Evolutionary conservation across 2,113 vertebrate genomes (phyloP), one percentile per base, ranked within the genome.

Genomic region (Rhinolophus ferrumequinum): DNA sequence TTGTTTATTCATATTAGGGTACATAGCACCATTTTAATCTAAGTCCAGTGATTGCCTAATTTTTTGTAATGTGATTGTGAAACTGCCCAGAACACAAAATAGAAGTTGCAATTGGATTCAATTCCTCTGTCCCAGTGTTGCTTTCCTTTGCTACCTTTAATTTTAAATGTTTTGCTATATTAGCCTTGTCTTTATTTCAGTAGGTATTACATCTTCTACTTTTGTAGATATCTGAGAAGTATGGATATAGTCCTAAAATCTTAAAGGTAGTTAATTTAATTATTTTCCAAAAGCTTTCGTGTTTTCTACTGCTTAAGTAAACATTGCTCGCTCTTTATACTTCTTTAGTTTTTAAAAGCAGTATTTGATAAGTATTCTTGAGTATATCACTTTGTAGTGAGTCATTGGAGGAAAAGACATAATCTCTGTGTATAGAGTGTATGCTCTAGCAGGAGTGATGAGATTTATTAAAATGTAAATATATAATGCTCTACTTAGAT

Each of bases 381-480:
- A 66, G 12, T 47, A 1, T 81, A 44, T 72, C 62, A 82, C 8
- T 72, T 94, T 94, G n/a, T 88, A 58, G 26, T 64, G 60, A 21
- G 2, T 93, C 19, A 69, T 30, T 85, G 12, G 33, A 81, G 47
- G 35, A 85, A 84, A 92, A 18, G 13, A n/a, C 0, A 12, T 35
- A 44, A 19, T 80, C 38, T 88, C 75, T 86, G 6, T 72, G 15
- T 47, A 2, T 6, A 89, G 21, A 73, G 35, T 72, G 24, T 73
- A 52, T 69, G 72, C 3, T 83, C 4, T 67, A 28, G 3, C 56
- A 26, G 47, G 28, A 77, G 0, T 70, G 64, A 52, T 93, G 54
- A 86, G 24, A 11, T 79, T 56, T 96, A 19, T 93, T 93, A 84
- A 93, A 64, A 94, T 64, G 15, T 90, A 58, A 93, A 87, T 70